These are phyloP conservation scores for Rhamphomyia laevipes DNA, from an alignment of 2,888 invertebrate species.

Conservation along the genomic window DNA sequence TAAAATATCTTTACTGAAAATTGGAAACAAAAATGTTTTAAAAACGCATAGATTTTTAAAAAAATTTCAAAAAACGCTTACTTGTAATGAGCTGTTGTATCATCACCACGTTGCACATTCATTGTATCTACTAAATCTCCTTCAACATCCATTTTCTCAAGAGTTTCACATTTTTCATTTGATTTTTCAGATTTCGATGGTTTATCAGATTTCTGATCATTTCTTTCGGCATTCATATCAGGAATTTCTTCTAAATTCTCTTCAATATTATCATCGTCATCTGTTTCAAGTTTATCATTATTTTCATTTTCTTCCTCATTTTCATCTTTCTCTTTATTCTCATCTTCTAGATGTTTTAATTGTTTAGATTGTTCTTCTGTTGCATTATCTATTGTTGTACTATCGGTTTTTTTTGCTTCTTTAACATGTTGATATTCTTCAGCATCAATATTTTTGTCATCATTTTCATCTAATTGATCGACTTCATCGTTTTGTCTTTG, in stretches of 20 bases:
- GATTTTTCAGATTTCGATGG: conserved; percentile 33
- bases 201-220: conserved; percentile 33
- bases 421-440: conserved; percentile 78
- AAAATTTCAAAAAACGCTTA: conserved; percentile 24
- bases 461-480: conserved; percentile 35
- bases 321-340: conserved; percentile 44
- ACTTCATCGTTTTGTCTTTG: conserved; percentile 37
- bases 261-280: conserved; percentile 29
- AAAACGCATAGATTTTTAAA: not conserved
- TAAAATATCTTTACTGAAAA: conserved; percentile 27
- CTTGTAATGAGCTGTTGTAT: conserved; percentile 69
- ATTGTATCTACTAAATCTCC: conserved; percentile 60
- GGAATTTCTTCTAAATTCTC: conserved; percentile 19
- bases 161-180: conserved; percentile 40
- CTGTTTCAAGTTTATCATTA: conserved; percentile 29
- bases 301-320: conserved; percentile 39
- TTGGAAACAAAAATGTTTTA: not conserved
- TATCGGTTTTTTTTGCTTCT: conserved; percentile 60
- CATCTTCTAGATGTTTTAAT: conserved; percentile 47
- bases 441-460: conserved; percentile 40
- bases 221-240: conserved; percentile 40
- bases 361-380: conserved; percentile 67
- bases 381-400: conserved; percentile 62
- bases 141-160: conserved; percentile 52
- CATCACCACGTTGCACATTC: conserved; percentile 53